Base-by-base conservation (phyloP, 1,140 invertebrate species). In the Habropoda laboriosa region DNA sequence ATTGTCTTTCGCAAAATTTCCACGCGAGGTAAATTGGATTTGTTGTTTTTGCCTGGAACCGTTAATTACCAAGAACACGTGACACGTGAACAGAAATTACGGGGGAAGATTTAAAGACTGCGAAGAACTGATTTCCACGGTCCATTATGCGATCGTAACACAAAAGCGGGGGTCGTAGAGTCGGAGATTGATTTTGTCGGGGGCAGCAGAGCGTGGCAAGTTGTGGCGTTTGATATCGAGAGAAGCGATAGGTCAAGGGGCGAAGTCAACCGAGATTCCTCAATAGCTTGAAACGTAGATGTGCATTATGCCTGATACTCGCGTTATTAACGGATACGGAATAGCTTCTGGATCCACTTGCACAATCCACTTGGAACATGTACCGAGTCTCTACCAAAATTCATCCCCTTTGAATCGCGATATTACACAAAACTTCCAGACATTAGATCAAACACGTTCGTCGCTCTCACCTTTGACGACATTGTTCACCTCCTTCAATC, bases 271-370 rank as follows among this genome's bases (percentile, higher is more conserved):
- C 71, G 81, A 80, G 81, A 68, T 76, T 75, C 32, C 35, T 45
- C 35, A 51, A 68, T 55, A 51, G 71, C 79, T 79, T 42, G 45
- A 57, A 55, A 75, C 63, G 40, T 71, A 53, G 70, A 58, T 80
- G 49, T 78, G 80, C 80, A 80, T 81, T 75, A 85, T 78, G 40
- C 74, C 57, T 85, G 86, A 89, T 89, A 88, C 76, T 38, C 32
- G 16, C 32, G 32, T 51, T 74, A 63, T 74, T 51, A 51, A 74
- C 49, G 18, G 35, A 40, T 30, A 16, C 24, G 7, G 8, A 12
- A 40, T 40, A 35, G 30, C 27, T 40, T 7, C 35, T n/a, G 55
- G 35, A 57, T 40, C n/a, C 10, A 3, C 5, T 27, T 57, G 4
- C 16, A 21, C 21, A 10, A 35, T 4, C 32, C 30, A 12, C 32